These are phyloP conservation scores for Urocitellus parryii DNA, from an alignment of 2,113 vertebrate genomes.

Conservation along the genomic window DNA sequence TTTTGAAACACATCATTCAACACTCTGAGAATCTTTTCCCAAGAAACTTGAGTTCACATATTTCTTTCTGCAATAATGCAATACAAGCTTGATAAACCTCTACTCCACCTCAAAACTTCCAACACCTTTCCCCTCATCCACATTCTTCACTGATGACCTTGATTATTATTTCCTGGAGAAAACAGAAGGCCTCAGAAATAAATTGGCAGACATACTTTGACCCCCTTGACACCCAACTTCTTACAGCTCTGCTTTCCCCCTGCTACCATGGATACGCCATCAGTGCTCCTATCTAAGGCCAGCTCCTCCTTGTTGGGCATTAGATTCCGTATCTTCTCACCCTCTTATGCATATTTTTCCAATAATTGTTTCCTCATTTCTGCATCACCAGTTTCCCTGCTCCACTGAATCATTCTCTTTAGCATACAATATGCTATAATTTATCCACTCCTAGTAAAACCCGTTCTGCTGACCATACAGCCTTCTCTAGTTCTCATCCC, in stretches of 20 bases:
- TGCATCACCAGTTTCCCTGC: background rate
- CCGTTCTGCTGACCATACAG: background rate
- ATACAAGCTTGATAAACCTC: too few species aligned
- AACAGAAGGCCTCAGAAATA: background rate
- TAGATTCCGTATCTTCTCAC: background rate
- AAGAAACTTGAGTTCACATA: background rate
- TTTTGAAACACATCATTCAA: background rate
- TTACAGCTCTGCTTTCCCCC: background rate
- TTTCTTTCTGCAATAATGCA: too few species aligned
- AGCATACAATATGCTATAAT: background rate
- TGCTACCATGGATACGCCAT: background rate
- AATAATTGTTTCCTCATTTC: background rate
- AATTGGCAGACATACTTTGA: background rate
- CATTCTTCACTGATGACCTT: background rate
- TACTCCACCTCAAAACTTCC: background rate
- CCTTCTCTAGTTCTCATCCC: background rate
- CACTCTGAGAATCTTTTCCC: background rate
- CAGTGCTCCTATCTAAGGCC: background rate
- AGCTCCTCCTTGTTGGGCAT: background rate
- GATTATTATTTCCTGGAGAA: background rate
- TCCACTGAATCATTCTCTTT: background rate
- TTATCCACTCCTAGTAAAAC: constrained; percentile 27
- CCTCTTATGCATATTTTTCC: background rate
- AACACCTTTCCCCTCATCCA: background rate
- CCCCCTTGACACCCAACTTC: background rate